Evolutionary conservation across 2,888 invertebrate species (phyloP), one percentile per base, ranked within the genome.

Genomic region (Peribatodes rhomboidaria): DNA sequence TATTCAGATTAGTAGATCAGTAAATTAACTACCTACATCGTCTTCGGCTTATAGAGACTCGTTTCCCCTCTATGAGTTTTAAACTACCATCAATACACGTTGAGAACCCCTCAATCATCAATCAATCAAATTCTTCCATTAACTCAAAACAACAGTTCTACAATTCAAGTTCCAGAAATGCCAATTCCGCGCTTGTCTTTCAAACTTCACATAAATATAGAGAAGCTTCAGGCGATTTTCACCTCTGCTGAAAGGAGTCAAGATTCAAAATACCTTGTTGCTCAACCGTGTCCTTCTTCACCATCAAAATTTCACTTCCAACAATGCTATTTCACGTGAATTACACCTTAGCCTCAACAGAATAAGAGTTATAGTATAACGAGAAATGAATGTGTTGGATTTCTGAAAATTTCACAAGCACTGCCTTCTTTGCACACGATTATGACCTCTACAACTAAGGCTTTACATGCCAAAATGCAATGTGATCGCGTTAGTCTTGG

Each of bases 101-200:
- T 42, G 2, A 52, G 16, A 13, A 42, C 42, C 14, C 39, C 14
- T 42, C 53, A 53, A 59, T 64, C 49, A 35, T 39, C 49, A 41
- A 54, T 61, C 60, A 60, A 62, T 50, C 63, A 58, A 46, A 41
- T 31, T 20, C 18, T 41, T 59, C 59, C 46, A 64, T 58, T 55
- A 44, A 54, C 20, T 14, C 41, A 14, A 54, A 53, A 57, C 55
- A 50, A 61, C 53, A 52, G 22, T 39, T 37, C 55, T 39, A 53
- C 42, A 55, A 33, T 42, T 61, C 60, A 35, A 49, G 42, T 49
- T 49, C 42, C 47, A 39, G 53, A 57, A 58, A 64, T 37, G 53
- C 58, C 59, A 59, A 64, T 54, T 49, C 42, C 42, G 3, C 14
- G 44, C 44, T 42, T 52, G 57, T 63, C 58, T 53, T 46, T 47